A percentile compares a stretch with the other conserved stretches of the same genome.
These are phyloP conservation scores for Buathra laborator DNA, from an alignment of 2,888 invertebrate genomes.

Conservation along the genomic window DNA sequence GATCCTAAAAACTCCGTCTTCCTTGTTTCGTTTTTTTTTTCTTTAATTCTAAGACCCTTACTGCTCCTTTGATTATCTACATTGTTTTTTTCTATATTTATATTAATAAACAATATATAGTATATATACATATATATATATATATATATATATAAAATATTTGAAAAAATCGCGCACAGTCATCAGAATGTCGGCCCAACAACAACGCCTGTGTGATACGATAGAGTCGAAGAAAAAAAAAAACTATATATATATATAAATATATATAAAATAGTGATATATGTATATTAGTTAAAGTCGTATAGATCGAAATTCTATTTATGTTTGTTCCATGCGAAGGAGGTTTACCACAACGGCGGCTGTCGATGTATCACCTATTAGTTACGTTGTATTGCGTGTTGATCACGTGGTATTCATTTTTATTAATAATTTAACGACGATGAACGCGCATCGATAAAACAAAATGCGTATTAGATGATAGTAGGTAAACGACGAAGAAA, in stretches of 20 bases:
- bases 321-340: slow-evolving; percentile 3
- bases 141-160: neutral
- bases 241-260: neutral
- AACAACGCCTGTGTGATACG: slow-evolving; percentile 47
- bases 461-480: slow-evolving; percentile 52
- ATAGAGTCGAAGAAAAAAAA: slow-evolving; percentile 29
- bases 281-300: neutral
- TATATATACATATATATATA: neutral
- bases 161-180: neutral
- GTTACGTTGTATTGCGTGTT: slow-evolving; percentile 5
- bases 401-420: slow-evolving; percentile 16
- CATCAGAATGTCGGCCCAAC: slow-evolving; percentile 2
- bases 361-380: slow-evolving; percentile 1
- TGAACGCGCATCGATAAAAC: slow-evolving; percentile 24
- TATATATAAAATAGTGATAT: neutral
- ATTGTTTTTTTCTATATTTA: neutral
- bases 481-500: slow-evolving; percentile 16
- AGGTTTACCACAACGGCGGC: neutral
- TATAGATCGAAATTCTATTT: neutral
- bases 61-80: neutral
- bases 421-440: slow-evolving; percentile 25
- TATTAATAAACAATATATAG: neutral
- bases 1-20: neutral
- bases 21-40: neutral
- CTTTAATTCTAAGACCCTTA: neutral